phyloP scores from a whole-genome alignment of 2,113 vertebrate genomes.

The Columba livia region DNA sequence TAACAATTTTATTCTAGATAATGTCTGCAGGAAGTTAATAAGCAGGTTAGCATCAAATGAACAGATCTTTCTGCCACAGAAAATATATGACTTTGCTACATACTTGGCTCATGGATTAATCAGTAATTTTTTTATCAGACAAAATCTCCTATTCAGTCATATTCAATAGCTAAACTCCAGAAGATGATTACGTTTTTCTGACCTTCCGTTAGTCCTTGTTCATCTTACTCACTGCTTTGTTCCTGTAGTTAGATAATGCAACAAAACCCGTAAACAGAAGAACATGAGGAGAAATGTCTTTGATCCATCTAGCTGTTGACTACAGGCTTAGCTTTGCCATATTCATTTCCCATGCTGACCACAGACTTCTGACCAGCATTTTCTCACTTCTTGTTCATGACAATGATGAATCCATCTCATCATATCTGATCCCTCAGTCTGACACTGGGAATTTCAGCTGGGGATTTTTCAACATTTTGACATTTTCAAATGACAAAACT shows the following conservation, averaged over 20 bases:
- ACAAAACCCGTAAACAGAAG: not conserved
- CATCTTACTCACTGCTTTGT: not conserved
- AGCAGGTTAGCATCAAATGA: not conserved
- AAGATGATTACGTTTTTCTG: not conserved
- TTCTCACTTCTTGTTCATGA: not conserved
- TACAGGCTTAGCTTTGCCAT: not conserved
- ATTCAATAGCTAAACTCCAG: not conserved
- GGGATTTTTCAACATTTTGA: not conserved
- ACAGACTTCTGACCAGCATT: not conserved
- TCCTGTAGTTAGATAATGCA: not conserved
- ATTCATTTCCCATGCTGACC: not conserved
- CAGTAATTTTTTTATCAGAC: not conserved
- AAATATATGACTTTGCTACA: not conserved
- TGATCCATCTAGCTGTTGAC: not conserved
- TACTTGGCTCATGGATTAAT: not conserved
- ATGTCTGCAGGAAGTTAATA: not conserved
- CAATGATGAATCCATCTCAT: not conserved
- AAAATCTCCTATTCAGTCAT: not conserved
- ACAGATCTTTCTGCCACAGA: not conserved
- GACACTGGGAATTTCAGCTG: not conserved
- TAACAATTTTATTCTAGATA: not conserved
- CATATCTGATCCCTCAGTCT: not conserved
- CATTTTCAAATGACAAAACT: not conserved
- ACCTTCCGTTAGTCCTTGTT: not conserved
- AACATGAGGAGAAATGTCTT: not conserved